Conservation (phyloP, 1,140 invertebrate genomes). For the Atopsyche davidsoni region DNA sequence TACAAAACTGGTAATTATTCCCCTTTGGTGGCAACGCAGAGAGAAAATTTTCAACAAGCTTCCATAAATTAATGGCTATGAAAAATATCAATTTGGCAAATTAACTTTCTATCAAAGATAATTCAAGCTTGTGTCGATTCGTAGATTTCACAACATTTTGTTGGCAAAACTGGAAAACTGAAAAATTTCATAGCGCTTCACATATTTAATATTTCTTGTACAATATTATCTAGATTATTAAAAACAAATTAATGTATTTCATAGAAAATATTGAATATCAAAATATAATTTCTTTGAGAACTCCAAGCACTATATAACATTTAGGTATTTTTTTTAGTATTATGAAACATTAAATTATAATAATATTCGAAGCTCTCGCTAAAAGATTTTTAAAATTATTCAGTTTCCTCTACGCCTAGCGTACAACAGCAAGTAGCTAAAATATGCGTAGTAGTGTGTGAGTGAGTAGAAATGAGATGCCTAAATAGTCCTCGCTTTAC, state of each 20-base stretch:
- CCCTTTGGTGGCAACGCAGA: not conserved
- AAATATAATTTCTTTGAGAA: not conserved
- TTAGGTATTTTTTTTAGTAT: too few species aligned
- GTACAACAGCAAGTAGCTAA: too few species aligned
- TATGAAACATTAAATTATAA: too few species aligned
- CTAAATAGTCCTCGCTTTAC: too few species aligned
- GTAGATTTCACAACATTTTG: not conserved
- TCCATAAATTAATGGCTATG: not conserved
- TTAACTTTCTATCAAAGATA: not conserved
- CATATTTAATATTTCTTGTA: too few species aligned
- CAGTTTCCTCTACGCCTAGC: too few species aligned
- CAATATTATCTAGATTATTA: not conserved
- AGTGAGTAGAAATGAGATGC: too few species aligned
- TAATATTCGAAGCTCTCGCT: too few species aligned
- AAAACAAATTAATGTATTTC: not conserved
- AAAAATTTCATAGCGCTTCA: not conserved
- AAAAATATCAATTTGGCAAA: conserved; percentile 9
- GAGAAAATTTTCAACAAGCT: not conserved
- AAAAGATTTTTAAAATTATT: too few species aligned
- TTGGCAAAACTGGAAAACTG: not conserved
- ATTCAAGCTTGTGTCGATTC: too few species aligned
- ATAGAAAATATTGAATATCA: not conserved
- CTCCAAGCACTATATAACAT: too few species aligned
- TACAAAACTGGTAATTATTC: not conserved
- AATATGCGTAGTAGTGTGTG: too few species aligned